Evolutionary conservation across 2,797 vertebrate species (phyloP).

Genomic region (Enteromius afrohamiltoni): DNA sequence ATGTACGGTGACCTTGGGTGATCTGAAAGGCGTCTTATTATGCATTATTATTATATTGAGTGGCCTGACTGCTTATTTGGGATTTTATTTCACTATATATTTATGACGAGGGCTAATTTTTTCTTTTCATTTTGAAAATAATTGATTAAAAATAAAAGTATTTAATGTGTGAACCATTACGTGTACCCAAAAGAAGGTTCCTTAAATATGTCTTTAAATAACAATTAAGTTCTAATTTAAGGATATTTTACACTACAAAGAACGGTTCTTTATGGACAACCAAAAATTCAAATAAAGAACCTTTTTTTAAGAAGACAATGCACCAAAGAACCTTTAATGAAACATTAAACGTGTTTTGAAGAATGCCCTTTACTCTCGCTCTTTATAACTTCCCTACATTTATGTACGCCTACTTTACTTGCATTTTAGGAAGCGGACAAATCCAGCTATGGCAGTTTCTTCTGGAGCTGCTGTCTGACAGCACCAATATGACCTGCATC

Average conservation of each 20-base stretch:
- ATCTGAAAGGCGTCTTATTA: neutral
- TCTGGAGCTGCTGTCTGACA: slow-evolving; percentile 93
- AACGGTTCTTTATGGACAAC: neutral
- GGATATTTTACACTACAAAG: neutral
- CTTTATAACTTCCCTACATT: neutral
- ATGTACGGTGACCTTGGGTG: neutral
- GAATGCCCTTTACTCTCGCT: neutral
- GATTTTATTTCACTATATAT: neutral
- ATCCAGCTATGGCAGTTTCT: slow-evolving; percentile 99
- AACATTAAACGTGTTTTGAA: neutral
- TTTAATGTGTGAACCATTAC: neutral
- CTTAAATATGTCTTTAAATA: neutral
- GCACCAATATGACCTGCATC: slow-evolving; percentile 91
- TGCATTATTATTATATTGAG: neutral
- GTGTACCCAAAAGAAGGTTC: too few species aligned
- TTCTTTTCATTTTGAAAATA: neutral
- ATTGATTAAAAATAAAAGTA: neutral
- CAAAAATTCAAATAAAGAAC: neutral
- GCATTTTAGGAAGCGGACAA: slow-evolving; percentile 90
- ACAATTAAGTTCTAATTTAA: neutral
- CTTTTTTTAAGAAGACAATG: neutral
- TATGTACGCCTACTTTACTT: slow-evolving; percentile 6
- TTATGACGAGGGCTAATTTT: neutral
- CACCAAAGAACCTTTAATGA: neutral
- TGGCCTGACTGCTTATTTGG: neutral